Evolutionary conservation across 2,113 vertebrate genomes (phyloP), one percentile per base, ranked within the genome.

Genomic region (Lepus europaeus): DNA sequence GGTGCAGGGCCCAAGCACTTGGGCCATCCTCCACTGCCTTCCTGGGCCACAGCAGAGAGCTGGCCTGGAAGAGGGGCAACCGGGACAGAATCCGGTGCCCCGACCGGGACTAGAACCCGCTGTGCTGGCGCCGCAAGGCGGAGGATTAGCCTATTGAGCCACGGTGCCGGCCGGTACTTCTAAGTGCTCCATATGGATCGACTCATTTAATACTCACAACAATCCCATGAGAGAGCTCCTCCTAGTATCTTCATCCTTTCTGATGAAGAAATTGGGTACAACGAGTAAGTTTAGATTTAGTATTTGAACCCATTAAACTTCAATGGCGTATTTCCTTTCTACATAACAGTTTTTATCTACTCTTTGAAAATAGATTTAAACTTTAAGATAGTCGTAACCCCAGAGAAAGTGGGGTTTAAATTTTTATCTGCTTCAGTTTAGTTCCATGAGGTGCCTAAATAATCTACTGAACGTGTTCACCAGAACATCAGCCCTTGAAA

Each of bases 211-310:
- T 66, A n/a, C 31, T 33, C 2, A n/a, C 2, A 31, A 33, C 1
- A 39, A 23, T 36, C 7, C 13, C 31, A 31, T 27, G 53, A 92
- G 56, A 82, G 25, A 83, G 31, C 9, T 87, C 45, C 31, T 91
- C n/a, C 89, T 74, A 77, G 72, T 80, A 73, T 81, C 68, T 94
- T 76, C 5, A 77, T 64, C 85, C 86, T 90, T 68, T 90, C 39
- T 82, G 49, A 49, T 36, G 17, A 93, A 74, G 51, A 90, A 93
- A 53, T 64, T 45, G 29, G 45, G 59, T 31, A 73, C 31, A 91
- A 76, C 2, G 2, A 85, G 1, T 89, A 89, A 97, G 29, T 39
- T 59, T 29, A 91, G 11, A 69, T 87, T 93, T 33, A 83, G 33
- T 8, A 96, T 68, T 63, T 82, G n/a, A 89, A 66, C 66, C 22